A percentile compares a stretch with the other conserved stretches of the same genome.
These are phyloP conservation scores for Prionailurus viverrinus DNA, from an alignment of 2,113 vertebrate genomes.

Conservation along the genomic window DNA sequence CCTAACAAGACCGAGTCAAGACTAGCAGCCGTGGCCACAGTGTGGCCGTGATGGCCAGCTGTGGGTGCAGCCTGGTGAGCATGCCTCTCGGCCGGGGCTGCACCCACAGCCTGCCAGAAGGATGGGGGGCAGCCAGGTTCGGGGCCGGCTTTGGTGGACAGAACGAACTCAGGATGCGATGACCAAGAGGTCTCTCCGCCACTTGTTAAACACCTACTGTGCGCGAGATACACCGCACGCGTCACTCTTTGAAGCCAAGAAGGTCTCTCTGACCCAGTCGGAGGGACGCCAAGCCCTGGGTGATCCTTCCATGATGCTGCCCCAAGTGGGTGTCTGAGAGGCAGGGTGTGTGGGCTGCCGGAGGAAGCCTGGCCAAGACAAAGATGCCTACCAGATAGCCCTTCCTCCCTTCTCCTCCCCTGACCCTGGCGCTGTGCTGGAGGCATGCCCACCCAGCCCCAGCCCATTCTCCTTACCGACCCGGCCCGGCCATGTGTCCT, in stretches of 20 bases:
- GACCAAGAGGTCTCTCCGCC: background rate
- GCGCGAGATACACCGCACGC: background rate
- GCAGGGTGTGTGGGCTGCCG: background rate
- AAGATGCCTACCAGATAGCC: background rate
- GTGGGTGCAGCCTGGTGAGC: background rate
- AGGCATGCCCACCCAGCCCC: background rate
- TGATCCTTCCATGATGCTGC: background rate
- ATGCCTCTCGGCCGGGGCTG: background rate
- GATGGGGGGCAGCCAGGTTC: background rate
- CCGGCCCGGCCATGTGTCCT: background rate
- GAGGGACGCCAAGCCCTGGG: background rate
- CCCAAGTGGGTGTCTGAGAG: background rate
- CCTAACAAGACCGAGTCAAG: background rate
- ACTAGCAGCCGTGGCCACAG: background rate
- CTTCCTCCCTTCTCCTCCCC: background rate
- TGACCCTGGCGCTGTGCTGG: accelerated
- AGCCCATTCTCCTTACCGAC: background rate
- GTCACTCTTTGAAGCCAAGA: background rate
- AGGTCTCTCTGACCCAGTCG: background rate
- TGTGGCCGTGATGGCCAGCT: background rate
- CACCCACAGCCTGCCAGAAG: background rate
- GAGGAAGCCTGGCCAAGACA: background rate
- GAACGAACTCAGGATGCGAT: background rate
- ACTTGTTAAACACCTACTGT: conserved; percentile 4
- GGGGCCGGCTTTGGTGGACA: background rate